Conservation (phyloP, 2,797 vertebrate genomes). For the Aythya fuligula region DNA sequence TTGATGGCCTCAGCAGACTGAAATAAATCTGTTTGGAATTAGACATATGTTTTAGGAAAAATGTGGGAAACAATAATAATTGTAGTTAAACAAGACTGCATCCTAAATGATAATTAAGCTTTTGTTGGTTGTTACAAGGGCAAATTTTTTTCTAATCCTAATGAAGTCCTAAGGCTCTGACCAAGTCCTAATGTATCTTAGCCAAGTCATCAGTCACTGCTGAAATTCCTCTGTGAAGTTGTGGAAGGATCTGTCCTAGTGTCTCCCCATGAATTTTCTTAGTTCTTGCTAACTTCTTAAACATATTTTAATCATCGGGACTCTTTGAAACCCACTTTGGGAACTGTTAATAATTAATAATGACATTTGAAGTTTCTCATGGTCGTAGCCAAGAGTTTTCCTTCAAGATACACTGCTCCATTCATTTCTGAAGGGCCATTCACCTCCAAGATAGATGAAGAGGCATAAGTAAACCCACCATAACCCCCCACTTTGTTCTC, state of each 20-base stretch:
- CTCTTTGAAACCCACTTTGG: not conserved
- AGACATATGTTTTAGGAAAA: not conserved
- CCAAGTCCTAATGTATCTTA: rapidly evolving
- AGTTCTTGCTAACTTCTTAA: not conserved
- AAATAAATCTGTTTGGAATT: not conserved
- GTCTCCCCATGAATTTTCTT: not conserved
- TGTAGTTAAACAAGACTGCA: not conserved
- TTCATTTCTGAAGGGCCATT: not conserved
- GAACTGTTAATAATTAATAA: not conserved
- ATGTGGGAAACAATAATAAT: not conserved
- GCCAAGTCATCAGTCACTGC: not conserved
- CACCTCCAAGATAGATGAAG: not conserved
- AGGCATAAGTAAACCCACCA: not conserved
- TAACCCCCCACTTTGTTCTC: not conserved
- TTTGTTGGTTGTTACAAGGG: not conserved
- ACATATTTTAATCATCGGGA: not conserved
- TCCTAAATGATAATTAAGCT: not conserved
- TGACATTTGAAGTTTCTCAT: not conserved
- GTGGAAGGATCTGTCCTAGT: not conserved
- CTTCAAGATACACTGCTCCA: not conserved
- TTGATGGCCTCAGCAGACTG: not conserved
- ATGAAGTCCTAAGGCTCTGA: not conserved
- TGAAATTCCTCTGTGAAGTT: not conserved
- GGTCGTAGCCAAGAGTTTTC: not conserved
- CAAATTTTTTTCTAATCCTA: not conserved